Evolutionary conservation across 2,113 vertebrate species (phyloP).

Genomic region (Coryphaenoides rupestris): DNA sequence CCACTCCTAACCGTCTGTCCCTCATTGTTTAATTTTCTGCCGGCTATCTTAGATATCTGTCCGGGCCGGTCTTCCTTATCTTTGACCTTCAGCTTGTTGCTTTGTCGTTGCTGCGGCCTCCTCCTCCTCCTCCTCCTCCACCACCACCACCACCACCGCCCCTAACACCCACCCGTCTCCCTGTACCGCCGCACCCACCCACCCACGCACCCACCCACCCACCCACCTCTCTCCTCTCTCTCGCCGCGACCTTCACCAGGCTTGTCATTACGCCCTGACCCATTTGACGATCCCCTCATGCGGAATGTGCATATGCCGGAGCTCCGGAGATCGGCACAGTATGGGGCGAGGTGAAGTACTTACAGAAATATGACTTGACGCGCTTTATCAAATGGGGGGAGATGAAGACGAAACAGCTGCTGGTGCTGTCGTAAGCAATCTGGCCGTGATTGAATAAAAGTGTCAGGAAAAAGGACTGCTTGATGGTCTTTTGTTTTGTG

Average conservation of each 20-base stretch:
- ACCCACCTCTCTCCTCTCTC: slow-evolving; percentile 34
- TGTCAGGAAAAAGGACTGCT: slow-evolving; percentile 99
- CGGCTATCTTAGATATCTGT: slow-evolving; percentile 83
- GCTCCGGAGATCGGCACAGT: slow-evolving; percentile 85
- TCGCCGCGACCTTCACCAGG: slow-evolving; percentile 90
- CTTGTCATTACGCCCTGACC: slow-evolving; percentile 96
- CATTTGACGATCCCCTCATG: slow-evolving; percentile 89
- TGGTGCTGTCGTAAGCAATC: slow-evolving; percentile 99
- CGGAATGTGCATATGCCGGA: slow-evolving; percentile 93
- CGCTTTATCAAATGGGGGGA: slow-evolving; percentile 99
- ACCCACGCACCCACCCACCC: slow-evolving; percentile 51
- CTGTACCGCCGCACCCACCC: not conserved
- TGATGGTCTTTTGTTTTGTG: slow-evolving; percentile 99
- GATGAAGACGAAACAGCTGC: slow-evolving; percentile 99
- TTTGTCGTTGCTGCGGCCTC: slow-evolving; percentile 80
- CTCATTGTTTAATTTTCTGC: slow-evolving; percentile 85
- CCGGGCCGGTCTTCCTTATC: slow-evolving; percentile 80
- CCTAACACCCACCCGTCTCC: slow-evolving; percentile 51
- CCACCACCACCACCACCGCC: not conserved
- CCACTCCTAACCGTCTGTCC: slow-evolving; percentile 68
- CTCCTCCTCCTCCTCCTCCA: slow-evolving; percentile 34
- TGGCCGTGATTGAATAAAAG: slow-evolving; percentile 99
- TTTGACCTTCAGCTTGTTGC: slow-evolving; percentile 92
- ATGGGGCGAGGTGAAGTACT: slow-evolving; percentile 99
- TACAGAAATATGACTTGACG: slow-evolving; percentile 99